Evolutionary conservation across 2,888 invertebrate species (phyloP).

Genomic region (Drosophila infuscata): DNA sequence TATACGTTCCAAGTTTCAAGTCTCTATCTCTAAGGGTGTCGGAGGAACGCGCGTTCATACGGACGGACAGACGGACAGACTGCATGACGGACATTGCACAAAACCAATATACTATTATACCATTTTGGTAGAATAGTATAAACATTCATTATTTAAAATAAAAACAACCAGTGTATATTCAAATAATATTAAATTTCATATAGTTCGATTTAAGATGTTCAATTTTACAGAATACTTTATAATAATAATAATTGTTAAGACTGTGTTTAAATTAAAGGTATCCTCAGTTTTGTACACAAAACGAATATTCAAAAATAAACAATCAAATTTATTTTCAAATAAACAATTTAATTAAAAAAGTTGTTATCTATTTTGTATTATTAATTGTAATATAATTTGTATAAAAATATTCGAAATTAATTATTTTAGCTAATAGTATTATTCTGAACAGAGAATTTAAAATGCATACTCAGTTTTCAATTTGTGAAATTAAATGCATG

Average conservation of each 20-base stretch:
- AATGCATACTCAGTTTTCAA: background rate
- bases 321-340: too few species aligned
- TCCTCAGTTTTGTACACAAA: background rate
- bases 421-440: background rate
- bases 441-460: background rate
- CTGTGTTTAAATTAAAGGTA: background rate
- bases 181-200: background rate
- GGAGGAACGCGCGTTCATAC: too few species aligned
- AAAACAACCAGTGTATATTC: background rate
- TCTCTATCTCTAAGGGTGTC: too few species aligned
- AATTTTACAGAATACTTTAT: background rate
- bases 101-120: too few species aligned
- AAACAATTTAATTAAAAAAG: too few species aligned
- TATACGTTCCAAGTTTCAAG: too few species aligned
- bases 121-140: too few species aligned
- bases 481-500: slow-evolving; percentile 24
- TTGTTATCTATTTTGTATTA: too few species aligned
- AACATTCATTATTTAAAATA: too few species aligned
- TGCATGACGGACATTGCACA: too few species aligned
- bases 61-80: too few species aligned
- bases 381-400: background rate
- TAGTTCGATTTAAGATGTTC: background rate
- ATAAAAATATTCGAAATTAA: background rate
- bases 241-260: background rate
- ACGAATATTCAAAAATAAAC: background rate